Conservation (phyloP, 1,140 invertebrate species). For the Drosophila pseudoobscura region DNA sequence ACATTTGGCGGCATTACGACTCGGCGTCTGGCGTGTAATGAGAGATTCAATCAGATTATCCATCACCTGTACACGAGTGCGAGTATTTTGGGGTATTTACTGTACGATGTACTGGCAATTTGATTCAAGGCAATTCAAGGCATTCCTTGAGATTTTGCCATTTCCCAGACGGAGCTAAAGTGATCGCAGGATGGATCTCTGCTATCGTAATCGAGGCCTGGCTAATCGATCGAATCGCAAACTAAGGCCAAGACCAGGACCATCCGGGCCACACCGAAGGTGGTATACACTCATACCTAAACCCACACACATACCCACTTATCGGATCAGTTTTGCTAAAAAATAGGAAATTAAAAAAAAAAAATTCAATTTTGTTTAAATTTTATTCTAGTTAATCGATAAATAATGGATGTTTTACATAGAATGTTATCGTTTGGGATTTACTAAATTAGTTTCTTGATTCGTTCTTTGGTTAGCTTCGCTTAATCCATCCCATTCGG, state of each 20-base stretch:
- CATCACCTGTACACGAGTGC: background rate
- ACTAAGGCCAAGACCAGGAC: no score
- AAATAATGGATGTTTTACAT: constrained; percentile 22
- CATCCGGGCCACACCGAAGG: no score
- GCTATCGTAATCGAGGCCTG: no score
- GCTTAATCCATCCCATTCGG: background rate
- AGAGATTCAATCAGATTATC: constrained; percentile 46
- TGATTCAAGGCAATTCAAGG: constrained; percentile 4
- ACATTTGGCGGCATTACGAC: constrained; percentile 44
- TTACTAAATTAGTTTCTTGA: constrained; percentile 10
- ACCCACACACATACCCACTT: no score
- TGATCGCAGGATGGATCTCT: no score
- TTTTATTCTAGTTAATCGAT: constrained; percentile 29
- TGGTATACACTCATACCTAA: no score
- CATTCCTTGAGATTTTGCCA: background rate
- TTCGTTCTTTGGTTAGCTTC: constrained; percentile 33
- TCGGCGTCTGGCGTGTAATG: constrained; percentile 38
- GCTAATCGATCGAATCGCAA: no score
- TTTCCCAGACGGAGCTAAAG: no score
- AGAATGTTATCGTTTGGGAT: constrained; percentile 2
- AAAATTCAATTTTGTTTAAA: constrained; percentile 3
- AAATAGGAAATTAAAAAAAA: no score
- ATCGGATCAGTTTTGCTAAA: no score
- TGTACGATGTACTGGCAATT: constrained; percentile 3
- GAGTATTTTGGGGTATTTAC: constrained; percentile 22